phyloP scores from a whole-genome alignment of 2,888 invertebrate genomes.

The Stenurella melanura region DNA sequence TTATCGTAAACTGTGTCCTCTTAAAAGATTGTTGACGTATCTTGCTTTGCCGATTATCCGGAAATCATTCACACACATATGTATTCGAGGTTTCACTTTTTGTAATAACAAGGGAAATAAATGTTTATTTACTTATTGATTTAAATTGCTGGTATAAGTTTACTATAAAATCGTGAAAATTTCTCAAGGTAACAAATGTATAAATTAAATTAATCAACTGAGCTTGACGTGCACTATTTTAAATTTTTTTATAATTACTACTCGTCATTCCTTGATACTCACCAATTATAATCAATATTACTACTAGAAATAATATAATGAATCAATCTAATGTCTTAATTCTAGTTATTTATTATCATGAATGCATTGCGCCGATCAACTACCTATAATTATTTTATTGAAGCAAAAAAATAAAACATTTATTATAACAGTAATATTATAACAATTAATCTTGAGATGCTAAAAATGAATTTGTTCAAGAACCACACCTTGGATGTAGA shows the following conservation, averaged over 20 bases:
- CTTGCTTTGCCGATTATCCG: too few species aligned
- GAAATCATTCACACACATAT: too few species aligned
- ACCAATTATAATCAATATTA: conserved; percentile 9
- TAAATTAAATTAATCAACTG: background rate
- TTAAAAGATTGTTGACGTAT: too few species aligned
- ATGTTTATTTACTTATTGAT: too few species aligned
- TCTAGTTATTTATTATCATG: conserved; percentile 14
- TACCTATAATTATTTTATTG: conserved; percentile 26
- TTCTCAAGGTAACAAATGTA: background rate
- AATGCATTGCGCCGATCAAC: conserved; percentile 5
- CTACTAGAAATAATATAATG: background rate
- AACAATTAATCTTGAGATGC: conserved; percentile 45
- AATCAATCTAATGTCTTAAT: conserved; percentile 22
- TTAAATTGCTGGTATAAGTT: too few species aligned
- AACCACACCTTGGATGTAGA: conserved; percentile 44
- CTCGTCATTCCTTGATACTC: conserved; percentile 8
- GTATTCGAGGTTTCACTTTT: too few species aligned
- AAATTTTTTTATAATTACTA: background rate
- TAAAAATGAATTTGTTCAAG: conserved; percentile 42
- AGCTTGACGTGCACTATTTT: background rate
- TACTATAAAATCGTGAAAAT: background rate
- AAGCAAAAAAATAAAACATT: conserved; percentile 16
- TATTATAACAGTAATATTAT: conserved; percentile 36
- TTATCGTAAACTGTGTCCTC: too few species aligned
- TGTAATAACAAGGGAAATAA: too few species aligned